phyloP scores from a whole-genome alignment of 2,113 vertebrate species.

The Caranx ignobilis region DNA sequence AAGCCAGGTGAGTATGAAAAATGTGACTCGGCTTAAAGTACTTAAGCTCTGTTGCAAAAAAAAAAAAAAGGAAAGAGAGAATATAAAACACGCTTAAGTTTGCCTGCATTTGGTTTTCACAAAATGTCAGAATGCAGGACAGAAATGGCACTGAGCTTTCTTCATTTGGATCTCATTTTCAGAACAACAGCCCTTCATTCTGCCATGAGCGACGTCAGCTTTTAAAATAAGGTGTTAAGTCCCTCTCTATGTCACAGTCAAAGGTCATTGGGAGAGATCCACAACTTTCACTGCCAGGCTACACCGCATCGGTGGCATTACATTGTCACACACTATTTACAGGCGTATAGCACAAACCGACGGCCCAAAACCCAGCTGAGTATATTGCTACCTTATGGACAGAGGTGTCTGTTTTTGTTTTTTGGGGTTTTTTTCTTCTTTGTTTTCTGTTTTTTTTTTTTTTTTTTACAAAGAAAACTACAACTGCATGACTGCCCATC shows the following conservation, averaged over 20 bases:
- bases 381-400: conserved; percentile 75
- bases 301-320: conserved; percentile 44
- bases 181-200: conserved; percentile 60
- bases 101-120: conserved; percentile 55
- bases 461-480: conserved; percentile 63
- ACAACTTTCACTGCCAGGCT: conserved; percentile 55
- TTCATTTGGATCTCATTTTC: conserved; percentile 48
- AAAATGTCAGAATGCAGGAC: conserved; percentile 61
- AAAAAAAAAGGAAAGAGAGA: neutral
- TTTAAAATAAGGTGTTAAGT: conserved; percentile 74
- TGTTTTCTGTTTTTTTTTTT: neutral
- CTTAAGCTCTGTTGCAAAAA: conserved; percentile 51
- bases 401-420: conserved; percentile 52
- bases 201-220: conserved; percentile 54
- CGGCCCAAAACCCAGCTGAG: conserved; percentile 45
- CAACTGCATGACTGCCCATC: conserved; percentile 12
- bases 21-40: conserved; percentile 43
- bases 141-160: conserved; percentile 65
- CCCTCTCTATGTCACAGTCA: conserved; percentile 83
- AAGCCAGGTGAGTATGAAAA: conserved; percentile 47
- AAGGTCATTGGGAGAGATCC: conserved; percentile 80
- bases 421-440: neutral
- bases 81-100: conserved; percentile 67
- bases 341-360: conserved; percentile 50
- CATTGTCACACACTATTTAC: conserved; percentile 58